Base-by-base conservation (phyloP, 2,797 vertebrate genomes). In the Sebastes paucispinis region DNA sequence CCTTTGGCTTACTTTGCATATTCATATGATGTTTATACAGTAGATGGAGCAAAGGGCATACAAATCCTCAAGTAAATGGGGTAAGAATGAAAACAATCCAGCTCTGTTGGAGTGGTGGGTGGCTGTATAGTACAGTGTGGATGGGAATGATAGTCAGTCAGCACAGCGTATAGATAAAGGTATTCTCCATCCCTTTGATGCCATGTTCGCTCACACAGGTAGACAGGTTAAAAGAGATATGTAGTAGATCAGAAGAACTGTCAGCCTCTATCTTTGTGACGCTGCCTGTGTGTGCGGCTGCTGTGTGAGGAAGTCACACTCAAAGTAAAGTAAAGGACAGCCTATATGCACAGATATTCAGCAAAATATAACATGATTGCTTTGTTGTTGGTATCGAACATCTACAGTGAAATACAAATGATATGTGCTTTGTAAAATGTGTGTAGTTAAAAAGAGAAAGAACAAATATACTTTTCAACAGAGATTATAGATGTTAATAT, bases 161-260 rank as follows among this genome's bases (percentile, higher is more conserved):
- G 81, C 47, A 3, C 62, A 16, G 60, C 1, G 13, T 5, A 67
- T 47, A 82, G 83, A 91, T 89, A 73, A 85, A 87, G 82, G 81
- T 71, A 68, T 88, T 87, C 80, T 87, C 65, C 50, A 29, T 88
- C 85, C 65, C 75, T 91, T 73, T 90, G 81, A 88, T 81, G 82
- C 69, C 72, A 20, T 52, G 52, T 81, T 77, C 11, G 27, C 82
- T 91, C 77, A 59, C 79, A 81, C 86, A 84, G 82, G 89, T 68
- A 88, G 82, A 87, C 85, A 47, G 76, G 85, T 85, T 88, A 88
- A 86, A 84, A 88, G 73, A 82, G 78, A 83, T 50, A 82, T 74
- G 83, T 79, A 82, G 75, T 5, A 69, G 80, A 90, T 92, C 75
- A 90, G 75, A 88, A 68, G 77, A 75, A 5, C 80, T 58, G 84